These are phyloP conservation scores for Pachydiplax longipennis DNA, from an alignment of 2,888 invertebrate genomes.

Conservation along the genomic window DNA sequence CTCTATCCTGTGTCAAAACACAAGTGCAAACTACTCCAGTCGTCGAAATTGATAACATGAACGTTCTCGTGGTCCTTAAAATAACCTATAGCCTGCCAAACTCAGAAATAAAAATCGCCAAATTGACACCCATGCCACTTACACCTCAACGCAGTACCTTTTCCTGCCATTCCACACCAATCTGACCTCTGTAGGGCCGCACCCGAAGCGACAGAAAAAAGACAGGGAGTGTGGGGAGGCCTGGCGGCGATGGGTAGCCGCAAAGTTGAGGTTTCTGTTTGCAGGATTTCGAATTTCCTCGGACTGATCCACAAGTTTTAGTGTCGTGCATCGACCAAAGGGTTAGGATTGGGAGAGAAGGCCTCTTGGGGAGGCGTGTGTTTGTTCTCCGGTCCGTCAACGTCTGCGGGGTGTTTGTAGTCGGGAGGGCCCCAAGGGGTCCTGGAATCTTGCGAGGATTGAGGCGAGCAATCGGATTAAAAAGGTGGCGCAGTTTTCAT, in stretches of 20 bases:
- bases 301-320: constrained; percentile 12
- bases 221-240: neutral
- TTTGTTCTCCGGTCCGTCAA: neutral
- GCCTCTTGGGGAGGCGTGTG: constrained; percentile 8
- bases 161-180: neutral
- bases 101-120: too few relatives aligned
- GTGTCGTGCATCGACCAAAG: neutral
- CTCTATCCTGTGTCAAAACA: too few relatives aligned
- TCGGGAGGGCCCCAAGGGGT: too few relatives aligned
- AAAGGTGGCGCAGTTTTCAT: neutral
- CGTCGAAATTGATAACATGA: too few relatives aligned
- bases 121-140: neutral
- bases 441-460: too few relatives aligned
- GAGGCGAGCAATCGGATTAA: neutral
- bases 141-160: neutral
- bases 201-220: neutral
- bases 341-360: neutral
- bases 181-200: neutral
- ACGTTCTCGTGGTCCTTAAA: too few relatives aligned
- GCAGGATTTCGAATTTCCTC: neutral
- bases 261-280: neutral
- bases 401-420: too few relatives aligned
- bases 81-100: too few relatives aligned
- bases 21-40: too few relatives aligned
- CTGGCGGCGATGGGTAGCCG: neutral